phyloP scores from a whole-genome alignment of 2,888 invertebrate genomes.

The Ectobius pallidus region DNA sequence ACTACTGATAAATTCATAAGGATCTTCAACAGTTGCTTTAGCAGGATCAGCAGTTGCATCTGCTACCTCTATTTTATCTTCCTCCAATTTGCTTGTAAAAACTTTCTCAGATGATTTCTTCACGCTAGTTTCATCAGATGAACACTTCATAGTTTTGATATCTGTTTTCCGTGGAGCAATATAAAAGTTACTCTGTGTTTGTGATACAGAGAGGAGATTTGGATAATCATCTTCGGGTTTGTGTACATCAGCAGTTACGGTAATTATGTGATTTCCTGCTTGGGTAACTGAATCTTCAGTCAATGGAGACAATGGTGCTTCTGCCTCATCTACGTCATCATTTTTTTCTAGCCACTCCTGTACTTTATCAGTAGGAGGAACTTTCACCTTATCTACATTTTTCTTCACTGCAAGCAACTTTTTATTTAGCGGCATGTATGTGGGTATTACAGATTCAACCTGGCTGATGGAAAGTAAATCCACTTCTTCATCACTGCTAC shows the following conservation, averaged over 20 bases:
- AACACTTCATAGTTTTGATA: background rate
- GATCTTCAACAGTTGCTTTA: slow-evolving; percentile 1
- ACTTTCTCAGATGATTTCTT: background rate
- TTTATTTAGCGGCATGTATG: background rate
- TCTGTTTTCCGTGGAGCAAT: background rate
- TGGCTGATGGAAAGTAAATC: slow-evolving; percentile 19
- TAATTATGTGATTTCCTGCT: background rate
- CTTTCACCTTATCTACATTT: background rate
- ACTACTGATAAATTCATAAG: slow-evolving; percentile 6
- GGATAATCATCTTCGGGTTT: background rate
- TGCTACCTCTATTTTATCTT: background rate
- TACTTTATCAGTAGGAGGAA: background rate
- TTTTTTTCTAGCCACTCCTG: slow-evolving; percentile 6
- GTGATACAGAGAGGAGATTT: background rate
- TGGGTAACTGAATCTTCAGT: background rate
- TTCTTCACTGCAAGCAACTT: background rate
- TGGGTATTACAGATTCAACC: background rate
- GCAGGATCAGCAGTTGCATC: too few species aligned
- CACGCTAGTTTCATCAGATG: background rate
- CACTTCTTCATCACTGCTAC: background rate
- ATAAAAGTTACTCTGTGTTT: background rate
- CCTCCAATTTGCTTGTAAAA: background rate
- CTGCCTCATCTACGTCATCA: background rate
- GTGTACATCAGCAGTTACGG: slow-evolving; percentile 12
- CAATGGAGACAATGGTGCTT: background rate